Base-by-base conservation (phyloP, 2,888 invertebrate genomes). In the Macaria liturata region DNA sequence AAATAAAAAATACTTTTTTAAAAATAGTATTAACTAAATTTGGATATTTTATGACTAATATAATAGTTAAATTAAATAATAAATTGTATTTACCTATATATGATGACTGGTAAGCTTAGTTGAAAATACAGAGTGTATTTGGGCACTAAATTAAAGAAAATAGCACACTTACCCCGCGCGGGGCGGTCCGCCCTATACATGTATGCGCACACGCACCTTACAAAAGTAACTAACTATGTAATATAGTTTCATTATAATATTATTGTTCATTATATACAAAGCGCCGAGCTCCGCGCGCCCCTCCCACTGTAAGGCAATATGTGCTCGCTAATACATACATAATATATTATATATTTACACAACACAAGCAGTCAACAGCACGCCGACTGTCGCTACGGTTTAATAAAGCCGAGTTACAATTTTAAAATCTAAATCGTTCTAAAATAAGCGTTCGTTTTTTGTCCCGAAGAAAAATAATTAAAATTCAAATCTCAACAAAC, bases 21-120 rank as follows among this genome's bases (percentile, higher is more conserved):
- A 83, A 60, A 84, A 86, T 83, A 88, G 79, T 80, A 87, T 88
- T 86, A 88, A 88, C 91, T 91, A 91, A 91, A 91, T 91, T 91
- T 91, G 91, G 91, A 89, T 91, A 86, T 87, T 37, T 91, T 86
- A 91, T 91, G 91, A 91, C 91, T 91, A 91, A 86, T 86, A 87
- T 86, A 84, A 84, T 86, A 83, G 81, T 88, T 88, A 89, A 89
- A 87, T 89, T 88, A 90, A 88, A 84, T 85, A 84, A 83, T 83
- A 80, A 81, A 86, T 84, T 88, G 80, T 84, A 87, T 91, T 90
- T 89, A 88, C 86, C 91, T 84, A 88, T 80, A 88, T 66, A 68
- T 67, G 91, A 91, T 90, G 91, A 91, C 91, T 91, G 91, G 88
- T 91, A 88, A 88, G 88, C 88, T 91, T 89, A 91, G 84, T 83